Percentiles rank a stretch among this genome's conserved stretches.
Conservation (phyloP, 2,113 vertebrate genomes). For the Burhinus bistriatus region DNA sequence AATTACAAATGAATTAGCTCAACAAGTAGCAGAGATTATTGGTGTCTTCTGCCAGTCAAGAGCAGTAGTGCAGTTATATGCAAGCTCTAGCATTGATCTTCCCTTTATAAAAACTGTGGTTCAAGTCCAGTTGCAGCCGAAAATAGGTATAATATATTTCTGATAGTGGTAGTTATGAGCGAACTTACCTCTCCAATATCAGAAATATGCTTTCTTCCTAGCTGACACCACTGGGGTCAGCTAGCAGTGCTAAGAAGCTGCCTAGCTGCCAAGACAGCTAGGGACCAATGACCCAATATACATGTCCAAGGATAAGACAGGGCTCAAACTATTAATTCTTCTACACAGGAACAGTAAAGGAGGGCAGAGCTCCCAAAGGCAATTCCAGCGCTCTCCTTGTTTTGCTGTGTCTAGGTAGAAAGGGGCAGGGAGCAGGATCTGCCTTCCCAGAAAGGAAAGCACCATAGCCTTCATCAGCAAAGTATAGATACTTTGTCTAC, state of each 20-base stretch:
- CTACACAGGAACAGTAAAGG: neutral
- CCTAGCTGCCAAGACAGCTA: neutral
- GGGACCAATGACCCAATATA: neutral
- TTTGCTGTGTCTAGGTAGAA: neutral
- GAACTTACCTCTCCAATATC: neutral
- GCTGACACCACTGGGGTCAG: neutral
- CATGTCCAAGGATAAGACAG: neutral
- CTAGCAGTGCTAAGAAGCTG: neutral
- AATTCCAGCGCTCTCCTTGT: neutral
- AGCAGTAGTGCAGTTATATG: neutral
- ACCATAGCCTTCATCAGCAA: neutral
- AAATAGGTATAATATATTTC: neutral
- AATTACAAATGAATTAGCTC: neutral
- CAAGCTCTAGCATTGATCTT: neutral
- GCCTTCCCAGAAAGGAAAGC: no score
- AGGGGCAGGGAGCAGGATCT: neutral
- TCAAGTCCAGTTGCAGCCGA: neutral
- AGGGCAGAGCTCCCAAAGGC: neutral
- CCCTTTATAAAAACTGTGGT: neutral
- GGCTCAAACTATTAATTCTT: neutral
- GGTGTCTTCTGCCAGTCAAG: neutral
- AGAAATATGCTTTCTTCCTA: neutral
- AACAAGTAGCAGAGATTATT: neutral
- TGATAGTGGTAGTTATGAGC: neutral
- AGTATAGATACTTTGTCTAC: neutral